Evolutionary conservation across 2,888 invertebrate genomes (phyloP), one percentile per base, ranked within the genome.

Genomic region (Hoplodrina blanda): DNA sequence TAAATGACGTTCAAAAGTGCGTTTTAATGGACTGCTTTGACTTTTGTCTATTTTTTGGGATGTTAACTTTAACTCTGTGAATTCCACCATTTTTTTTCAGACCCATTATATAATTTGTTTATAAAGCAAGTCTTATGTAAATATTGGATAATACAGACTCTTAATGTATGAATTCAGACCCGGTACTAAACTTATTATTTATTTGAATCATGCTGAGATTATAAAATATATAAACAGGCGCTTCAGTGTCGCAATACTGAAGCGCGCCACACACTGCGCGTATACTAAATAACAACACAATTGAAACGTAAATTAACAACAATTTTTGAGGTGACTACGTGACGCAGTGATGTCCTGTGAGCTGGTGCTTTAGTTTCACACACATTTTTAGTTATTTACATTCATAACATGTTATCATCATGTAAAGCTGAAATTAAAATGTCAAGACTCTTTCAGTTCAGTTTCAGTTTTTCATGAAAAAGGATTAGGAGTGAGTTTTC

Each of bases 231-330:
- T 53, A 50, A 61, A 56, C 62, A 57, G 20, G 37, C 4, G 41
- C 56, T 57, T 74, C 63, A 74, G 68, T 63, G 63, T 64, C 63
- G 61, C 68, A 61, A 20, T 59, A 50, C 60, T 76, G 62, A 80
- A 69, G 59, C 65, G 65, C 50, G 57, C 61, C 37, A 50, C 53
- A 56, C 65, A 56, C 54, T 10, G 54, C 30, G 57, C 52, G 30
- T 62, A 55, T 69, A 80, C 50, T 46, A 75, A 69, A 82, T 72
- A 82, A 69, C 65, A 75, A 64, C 70, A 78, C 70, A 82, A 78
- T 79, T 78, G 71, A 66, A 69, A 63, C 52, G 33, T 53, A 70
- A 65, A 76, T 73, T 67, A 67, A 19, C 49, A 69, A 64, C 73
- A 69, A 70, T 78, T 74, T 79, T 77, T 67, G 62, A 74, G 37